Percentiles rank a stretch among this genome's conserved stretches.
phyloP scores from a whole-genome alignment of 37 sponge, comb jelly and placozoan species.

The Hormiphora californensis region DNA sequence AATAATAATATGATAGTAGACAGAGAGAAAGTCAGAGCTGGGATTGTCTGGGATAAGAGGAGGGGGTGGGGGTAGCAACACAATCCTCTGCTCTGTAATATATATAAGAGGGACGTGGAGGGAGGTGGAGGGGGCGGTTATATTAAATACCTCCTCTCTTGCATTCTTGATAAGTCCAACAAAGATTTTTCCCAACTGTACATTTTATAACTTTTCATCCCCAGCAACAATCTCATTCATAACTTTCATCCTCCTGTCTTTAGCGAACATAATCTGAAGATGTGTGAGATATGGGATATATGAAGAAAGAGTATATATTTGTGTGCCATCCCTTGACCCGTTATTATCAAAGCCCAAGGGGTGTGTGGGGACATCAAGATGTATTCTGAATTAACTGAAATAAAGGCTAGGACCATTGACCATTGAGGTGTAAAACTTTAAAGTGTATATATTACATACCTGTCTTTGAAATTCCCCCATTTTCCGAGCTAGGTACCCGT shows the following conservation, averaged over 20 bases:
- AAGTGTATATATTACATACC: not conserved
- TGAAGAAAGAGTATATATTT: too few species aligned
- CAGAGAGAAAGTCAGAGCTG: not conserved
- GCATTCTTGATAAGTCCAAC: slow-evolving; percentile 20
- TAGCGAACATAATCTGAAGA: slow-evolving; percentile 47
- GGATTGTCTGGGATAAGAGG: too few species aligned
- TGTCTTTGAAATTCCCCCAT: slow-evolving; percentile 40
- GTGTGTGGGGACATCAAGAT: too few species aligned
- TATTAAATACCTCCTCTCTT: not conserved
- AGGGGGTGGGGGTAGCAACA: too few species aligned
- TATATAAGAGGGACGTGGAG: too few species aligned
- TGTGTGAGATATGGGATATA: not conserved
- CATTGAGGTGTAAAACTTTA: too few species aligned
- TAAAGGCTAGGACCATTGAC: too few species aligned
- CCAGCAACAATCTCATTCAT: slow-evolving; percentile 52
- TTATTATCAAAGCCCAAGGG: too few species aligned
- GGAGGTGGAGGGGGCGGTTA: not conserved
- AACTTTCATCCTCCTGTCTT: slow-evolving; percentile 44
- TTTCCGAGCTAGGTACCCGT: not conserved
- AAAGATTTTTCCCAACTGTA: slow-evolving; percentile 54
- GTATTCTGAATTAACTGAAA: too few species aligned
- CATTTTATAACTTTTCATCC: slow-evolving; percentile 56
- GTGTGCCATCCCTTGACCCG: too few species aligned
- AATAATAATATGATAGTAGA: not conserved
- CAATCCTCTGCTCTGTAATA: too few species aligned